Evolutionary conservation across 2,888 invertebrate species (phyloP).

Genomic region (Diloba caeruleocephala): DNA sequence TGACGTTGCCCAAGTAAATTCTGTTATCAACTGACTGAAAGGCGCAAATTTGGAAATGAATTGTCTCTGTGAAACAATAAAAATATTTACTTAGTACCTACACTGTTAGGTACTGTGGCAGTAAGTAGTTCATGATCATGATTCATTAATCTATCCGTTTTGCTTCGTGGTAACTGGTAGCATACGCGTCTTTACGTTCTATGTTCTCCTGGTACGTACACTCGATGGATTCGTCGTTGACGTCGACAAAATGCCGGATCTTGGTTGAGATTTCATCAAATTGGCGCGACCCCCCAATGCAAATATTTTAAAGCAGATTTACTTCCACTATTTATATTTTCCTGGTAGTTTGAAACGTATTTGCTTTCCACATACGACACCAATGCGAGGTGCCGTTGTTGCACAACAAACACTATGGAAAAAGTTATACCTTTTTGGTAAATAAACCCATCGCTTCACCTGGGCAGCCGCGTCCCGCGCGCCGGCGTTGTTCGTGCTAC

Average conservation of each 20-base stretch:
- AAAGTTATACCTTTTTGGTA: too few species aligned
- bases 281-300: slow-evolving; percentile 9
- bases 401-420: too few species aligned
- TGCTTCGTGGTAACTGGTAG: neutral
- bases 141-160: neutral
- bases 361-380: slow-evolving; percentile 49
- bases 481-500: slow-evolving; percentile 7
- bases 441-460: too few species aligned
- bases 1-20: too few species aligned
- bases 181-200: neutral
- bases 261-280: neutral
- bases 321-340: slow-evolving; percentile 8
- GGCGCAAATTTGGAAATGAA: too few species aligned
- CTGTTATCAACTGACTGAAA: too few species aligned
- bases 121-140: too few species aligned
- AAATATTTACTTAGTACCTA: too few species aligned
- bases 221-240: slow-evolving; percentile 41
- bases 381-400: slow-evolving; percentile 25
- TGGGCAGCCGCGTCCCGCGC: too few species aligned
- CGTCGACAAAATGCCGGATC: slow-evolving; percentile 48
- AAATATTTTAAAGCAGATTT: slow-evolving; percentile 6
- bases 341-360: slow-evolving; percentile 49
- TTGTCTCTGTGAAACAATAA: too few species aligned
- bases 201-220: slow-evolving; percentile 50
- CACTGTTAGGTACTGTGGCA: too few species aligned